phyloP scores from a whole-genome alignment of 2,113 vertebrate species.

The Sylvilagus bachmani region DNA sequence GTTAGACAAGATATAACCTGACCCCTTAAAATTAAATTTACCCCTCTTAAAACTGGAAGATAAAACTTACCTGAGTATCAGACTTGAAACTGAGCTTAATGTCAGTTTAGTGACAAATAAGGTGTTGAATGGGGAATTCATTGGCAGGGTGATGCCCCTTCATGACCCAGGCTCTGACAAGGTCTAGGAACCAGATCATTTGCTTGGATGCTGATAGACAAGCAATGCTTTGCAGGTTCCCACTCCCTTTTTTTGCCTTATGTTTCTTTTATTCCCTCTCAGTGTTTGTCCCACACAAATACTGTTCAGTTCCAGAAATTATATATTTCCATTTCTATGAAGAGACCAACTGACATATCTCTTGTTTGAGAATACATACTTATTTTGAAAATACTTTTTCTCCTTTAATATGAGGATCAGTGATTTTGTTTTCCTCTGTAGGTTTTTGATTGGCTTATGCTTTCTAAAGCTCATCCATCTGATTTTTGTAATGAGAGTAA shows the following conservation, averaged over 20 bases:
- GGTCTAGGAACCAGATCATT: background rate
- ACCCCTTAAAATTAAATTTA: background rate
- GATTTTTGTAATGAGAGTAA: background rate
- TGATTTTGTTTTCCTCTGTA: background rate
- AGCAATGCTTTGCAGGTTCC: background rate
- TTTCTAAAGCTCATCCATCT: background rate
- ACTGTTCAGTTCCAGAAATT: background rate
- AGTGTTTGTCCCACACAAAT: background rate
- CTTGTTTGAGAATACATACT: background rate
- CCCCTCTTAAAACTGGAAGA: conserved; percentile 29
- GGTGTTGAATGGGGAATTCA: background rate
- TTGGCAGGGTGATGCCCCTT: background rate
- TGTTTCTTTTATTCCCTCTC: background rate
- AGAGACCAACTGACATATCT: background rate
- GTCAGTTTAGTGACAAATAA: conserved; percentile 38
- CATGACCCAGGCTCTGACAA: background rate
- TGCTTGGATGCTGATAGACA: background rate
- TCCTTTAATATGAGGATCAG: background rate
- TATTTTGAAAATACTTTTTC: background rate
- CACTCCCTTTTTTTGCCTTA: background rate
- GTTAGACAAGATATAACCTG: background rate
- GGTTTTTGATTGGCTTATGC: background rate
- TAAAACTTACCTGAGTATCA: background rate
- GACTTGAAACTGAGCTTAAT: background rate
- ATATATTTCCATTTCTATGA: background rate